These are phyloP conservation scores for Squalus acanthias DNA, from an alignment of 2,797 vertebrate species.

Conservation along the genomic window DNA sequence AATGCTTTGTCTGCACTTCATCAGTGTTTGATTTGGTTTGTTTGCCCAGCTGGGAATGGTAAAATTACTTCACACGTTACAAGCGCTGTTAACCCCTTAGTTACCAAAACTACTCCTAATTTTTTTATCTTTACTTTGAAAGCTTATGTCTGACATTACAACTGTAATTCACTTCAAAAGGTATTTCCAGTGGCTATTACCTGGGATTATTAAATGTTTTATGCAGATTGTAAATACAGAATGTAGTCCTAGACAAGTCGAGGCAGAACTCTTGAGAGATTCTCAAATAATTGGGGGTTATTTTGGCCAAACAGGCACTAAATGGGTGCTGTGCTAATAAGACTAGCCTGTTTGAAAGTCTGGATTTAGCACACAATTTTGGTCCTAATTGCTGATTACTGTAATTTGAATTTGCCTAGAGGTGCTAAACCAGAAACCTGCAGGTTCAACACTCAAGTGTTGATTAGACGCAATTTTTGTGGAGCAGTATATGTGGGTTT, in stretches of 20 bases:
- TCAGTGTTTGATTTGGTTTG: constrained; percentile 1
- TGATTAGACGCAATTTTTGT: not conserved
- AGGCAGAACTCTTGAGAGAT: not conserved
- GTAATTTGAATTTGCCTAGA: not conserved
- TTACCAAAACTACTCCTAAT: not conserved
- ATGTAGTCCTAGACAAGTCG: not conserved
- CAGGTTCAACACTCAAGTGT: not conserved
- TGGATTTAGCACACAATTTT: not conserved
- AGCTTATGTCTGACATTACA: not conserved
- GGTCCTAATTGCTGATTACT: not conserved
- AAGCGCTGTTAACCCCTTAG: not conserved
- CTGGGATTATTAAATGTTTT: not conserved
- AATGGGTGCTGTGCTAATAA: not conserved
- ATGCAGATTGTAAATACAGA: not conserved
- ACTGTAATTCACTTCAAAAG: not conserved
- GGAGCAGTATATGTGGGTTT: not conserved
- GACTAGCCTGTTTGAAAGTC: not conserved
- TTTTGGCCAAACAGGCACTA: not conserved
- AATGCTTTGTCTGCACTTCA: not conserved
- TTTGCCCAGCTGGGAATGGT: not conserved
- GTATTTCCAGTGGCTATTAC: not conserved
- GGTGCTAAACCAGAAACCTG: not conserved
- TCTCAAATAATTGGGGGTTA: not conserved
- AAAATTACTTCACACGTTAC: not conserved
- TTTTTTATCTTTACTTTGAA: not conserved